Conservation (phyloP, 92 coral and sea anemone genomes). For the Palythoa caribaeorum region DNA sequence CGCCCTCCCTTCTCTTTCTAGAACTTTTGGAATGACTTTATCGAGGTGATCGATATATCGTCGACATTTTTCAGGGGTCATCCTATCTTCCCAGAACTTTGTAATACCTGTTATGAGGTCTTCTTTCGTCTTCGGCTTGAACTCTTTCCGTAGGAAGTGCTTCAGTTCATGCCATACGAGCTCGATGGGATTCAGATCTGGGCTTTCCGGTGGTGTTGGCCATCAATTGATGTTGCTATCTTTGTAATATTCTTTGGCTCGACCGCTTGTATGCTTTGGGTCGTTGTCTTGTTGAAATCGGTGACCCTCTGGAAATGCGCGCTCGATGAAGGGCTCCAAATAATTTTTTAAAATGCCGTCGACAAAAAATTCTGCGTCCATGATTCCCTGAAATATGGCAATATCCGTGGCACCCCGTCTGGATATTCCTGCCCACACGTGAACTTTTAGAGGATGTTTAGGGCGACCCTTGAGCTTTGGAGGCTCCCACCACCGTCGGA, state of each 20-base stretch:
- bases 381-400: slow-evolving; percentile 56
- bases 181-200: slow-evolving; percentile 7
- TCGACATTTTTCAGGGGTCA: slow-evolving; percentile 39
- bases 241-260: slow-evolving; percentile 44
- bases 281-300: slow-evolving; percentile 63
- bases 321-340: slow-evolving; percentile 56
- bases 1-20: slow-evolving; percentile 51
- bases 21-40: slow-evolving; percentile 53
- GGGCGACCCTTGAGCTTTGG: slow-evolving; percentile 63
- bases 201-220: neutral
- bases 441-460: slow-evolving; percentile 67
- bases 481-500: slow-evolving; percentile 72
- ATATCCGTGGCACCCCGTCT: slow-evolving; percentile 61
- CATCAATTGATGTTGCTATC: neutral
- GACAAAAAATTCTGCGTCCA: slow-evolving; percentile 59
- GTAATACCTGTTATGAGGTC: slow-evolving; percentile 39
- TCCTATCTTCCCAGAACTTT: slow-evolving; percentile 39
- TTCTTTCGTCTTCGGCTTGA: slow-evolving; percentile 48
- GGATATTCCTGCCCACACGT: slow-evolving; percentile 69
- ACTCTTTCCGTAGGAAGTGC: slow-evolving; percentile 21
- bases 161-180: slow-evolving; percentile 5
- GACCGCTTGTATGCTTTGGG: slow-evolving; percentile 63
- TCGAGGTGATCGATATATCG: slow-evolving; percentile 28
- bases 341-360: slow-evolving; percentile 25
- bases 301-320: slow-evolving; percentile 54